These are phyloP conservation scores for Drosophila ogumai DNA, from an alignment of 1,140 invertebrate species.

Conservation along the genomic window DNA sequence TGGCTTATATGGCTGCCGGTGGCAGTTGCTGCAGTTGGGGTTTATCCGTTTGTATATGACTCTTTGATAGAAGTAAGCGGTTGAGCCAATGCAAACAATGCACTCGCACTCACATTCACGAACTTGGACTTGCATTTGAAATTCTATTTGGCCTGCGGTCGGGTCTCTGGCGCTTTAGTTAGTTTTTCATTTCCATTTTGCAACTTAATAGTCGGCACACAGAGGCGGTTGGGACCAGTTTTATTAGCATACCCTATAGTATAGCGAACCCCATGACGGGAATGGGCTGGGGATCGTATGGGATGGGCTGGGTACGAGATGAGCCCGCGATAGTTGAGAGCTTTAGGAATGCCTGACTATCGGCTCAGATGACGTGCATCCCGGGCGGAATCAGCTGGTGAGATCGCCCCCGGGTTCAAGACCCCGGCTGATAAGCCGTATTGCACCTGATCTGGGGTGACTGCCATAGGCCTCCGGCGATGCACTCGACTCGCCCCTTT, in stretches of 20 bases:
- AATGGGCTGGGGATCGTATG: slow-evolving; percentile 1
- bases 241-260: slow-evolving; percentile 50
- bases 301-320: slow-evolving; percentile 1
- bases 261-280: slow-evolving; percentile 30
- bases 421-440: slow-evolving; percentile 30
- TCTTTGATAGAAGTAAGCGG: slow-evolving; percentile 6
- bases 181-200: slow-evolving; percentile 51
- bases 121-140: slow-evolving; percentile 48
- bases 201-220: slow-evolving; percentile 53
- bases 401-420: slow-evolving; percentile 33
- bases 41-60: slow-evolving; percentile 42
- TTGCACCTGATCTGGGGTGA: slow-evolving; percentile 41
- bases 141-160: slow-evolving; percentile 51
- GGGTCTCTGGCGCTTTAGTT: slow-evolving; percentile 36
- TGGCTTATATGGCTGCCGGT: slow-evolving; percentile 39
- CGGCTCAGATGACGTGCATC: slow-evolving; percentile 32
- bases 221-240: slow-evolving; percentile 49
- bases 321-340: slow-evolving; percentile 1
- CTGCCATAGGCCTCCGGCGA: slow-evolving; percentile 9
- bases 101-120: slow-evolving; percentile 32
- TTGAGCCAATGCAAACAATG: slow-evolving; percentile 39
- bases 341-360: slow-evolving; percentile 23
- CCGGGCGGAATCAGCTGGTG: slow-evolving; percentile 5
- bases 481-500: slow-evolving; percentile 28
- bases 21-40: slow-evolving; percentile 42